Base-by-base conservation (phyloP, 2,113 vertebrate species). In the Nipponia nippon region DNA sequence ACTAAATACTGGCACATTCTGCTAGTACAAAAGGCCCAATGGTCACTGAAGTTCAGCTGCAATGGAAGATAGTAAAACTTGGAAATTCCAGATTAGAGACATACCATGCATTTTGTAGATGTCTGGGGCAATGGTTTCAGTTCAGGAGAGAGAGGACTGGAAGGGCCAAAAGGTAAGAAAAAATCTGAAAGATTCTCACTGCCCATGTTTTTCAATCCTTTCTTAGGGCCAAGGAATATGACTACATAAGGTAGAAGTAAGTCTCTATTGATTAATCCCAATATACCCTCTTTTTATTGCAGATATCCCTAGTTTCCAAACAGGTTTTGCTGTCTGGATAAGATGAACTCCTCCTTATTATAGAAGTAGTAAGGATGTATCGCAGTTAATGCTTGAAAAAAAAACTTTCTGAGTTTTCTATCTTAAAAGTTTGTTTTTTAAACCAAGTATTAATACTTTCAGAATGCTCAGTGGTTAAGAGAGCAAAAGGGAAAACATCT, bases 11-110 rank as follows among this genome's bases (percentile, higher is more conserved):
- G 29, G 22, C 15, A 53, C 29, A 1, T 13, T 88, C 47, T 59
- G 23, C 32, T 11, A 7, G 19, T 63, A 32, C 2, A 0, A 9
- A 22, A 7, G 22, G 10, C n/a, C n/a, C 0, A 0, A 12, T 7
- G 21, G 25, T 21, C 36, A 30, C 61, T 40, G 5, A 38, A 50
- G 16, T 8, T 76, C 22, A 36, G 13, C 47, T 71, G 5, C 13
- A 75, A 10, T 25, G 22, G 32, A 53, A 63, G 20, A 19, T 0
- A 9, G 5, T 40, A 36, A 58, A 70, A 62, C 7, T 58, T 23
- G 16, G 38, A 49, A 23, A 77, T 44, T 36, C 27, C 8, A 26
- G 7, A 2, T 0, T 55, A 15, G 25, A 30, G 20, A 7, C 50
- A 6, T 10, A 21, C 6, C 16, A 6, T 3, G 3, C 1, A 1